Conservation (phyloP, 2,113 vertebrate species). For the Corapipo altera region DNA sequence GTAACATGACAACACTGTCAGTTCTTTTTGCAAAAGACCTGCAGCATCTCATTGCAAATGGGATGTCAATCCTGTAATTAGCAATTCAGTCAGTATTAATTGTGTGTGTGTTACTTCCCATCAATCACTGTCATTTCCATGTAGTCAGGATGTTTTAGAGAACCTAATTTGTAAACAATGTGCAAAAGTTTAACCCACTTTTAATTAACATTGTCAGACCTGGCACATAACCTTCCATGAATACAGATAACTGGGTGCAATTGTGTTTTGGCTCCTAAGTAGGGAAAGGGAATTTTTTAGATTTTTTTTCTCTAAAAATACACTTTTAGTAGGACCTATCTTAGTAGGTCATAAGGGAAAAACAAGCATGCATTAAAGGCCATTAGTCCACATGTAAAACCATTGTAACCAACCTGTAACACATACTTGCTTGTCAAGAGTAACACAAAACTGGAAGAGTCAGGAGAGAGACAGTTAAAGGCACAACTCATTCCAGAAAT, state of each 20-base stretch:
- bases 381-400: neutral
- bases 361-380: neutral
- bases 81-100: slow-evolving; percentile 40
- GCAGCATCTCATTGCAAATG: neutral
- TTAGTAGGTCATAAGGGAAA: neutral
- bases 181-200: slow-evolving; percentile 3
- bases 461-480: neutral
- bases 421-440: neutral
- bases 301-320: neutral
- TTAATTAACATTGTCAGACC: slow-evolving; percentile 3
- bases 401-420: neutral
- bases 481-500: neutral
- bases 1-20: neutral
- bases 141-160: slow-evolving; percentile 12
- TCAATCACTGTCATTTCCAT: slow-evolving; percentile 34
- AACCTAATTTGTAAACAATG: slow-evolving; percentile 50
- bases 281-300: neutral
- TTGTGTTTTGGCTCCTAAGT: neutral
- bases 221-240: neutral
- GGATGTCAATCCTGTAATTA: slow-evolving; percentile 46
- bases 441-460: neutral
- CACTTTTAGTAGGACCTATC: neutral
- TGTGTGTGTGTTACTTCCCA: slow-evolving; percentile 1
- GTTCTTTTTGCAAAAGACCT: slow-evolving; percentile 2
- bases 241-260: neutral